Evolutionary conservation across 2,113 vertebrate genomes (phyloP), one percentile per base, ranked within the genome.

Genomic region (Otis tarda): DNA sequence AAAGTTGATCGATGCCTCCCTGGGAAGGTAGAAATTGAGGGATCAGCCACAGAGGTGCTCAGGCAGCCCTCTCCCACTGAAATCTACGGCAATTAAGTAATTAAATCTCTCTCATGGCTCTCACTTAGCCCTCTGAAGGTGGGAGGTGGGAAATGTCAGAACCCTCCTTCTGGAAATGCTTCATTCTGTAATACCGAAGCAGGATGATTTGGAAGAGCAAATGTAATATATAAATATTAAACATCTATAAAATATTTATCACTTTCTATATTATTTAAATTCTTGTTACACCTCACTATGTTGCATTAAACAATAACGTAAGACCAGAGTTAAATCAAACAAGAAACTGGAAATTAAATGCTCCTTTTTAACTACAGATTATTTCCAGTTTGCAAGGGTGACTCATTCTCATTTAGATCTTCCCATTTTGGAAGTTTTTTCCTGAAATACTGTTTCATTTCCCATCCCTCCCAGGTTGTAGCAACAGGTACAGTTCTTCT

Each of bases 181-280:
- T 76, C 21, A 2, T 37, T 57, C n/a, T 55, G 41, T 61, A 37
- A 5, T n/a, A 5, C 11, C 30, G 35, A 64, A 49, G 82, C 55
- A 70, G 67, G n/a, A 45, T 59, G 79, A 88, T 90, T 69, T 90
- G 63, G 45, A 73, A 90, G 60, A 86, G 75, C 30, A 83, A 90
- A 85, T 79, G 52, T 53, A 61, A 93, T 84, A 65, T 49, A 80
- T 88, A 93, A 93, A 94, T 83, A 88, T 77, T 73, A 65, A 94
- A 73, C 31, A 57, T 21, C 55, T 49, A 14, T 88, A 24, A 92
- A 94, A 88, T 71, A 79, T 47, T 80, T 41, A 93, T 83, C 70
- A 41, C 16, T 12, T 53, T 76, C 43, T 69, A 8, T 76, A 24
- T 76, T 70, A 79, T 39, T 93, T 28, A 75, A 91, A 91, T 90